Base-by-base conservation (phyloP, 2,888 invertebrate genomes). In the Ypsolopha scabrella region DNA sequence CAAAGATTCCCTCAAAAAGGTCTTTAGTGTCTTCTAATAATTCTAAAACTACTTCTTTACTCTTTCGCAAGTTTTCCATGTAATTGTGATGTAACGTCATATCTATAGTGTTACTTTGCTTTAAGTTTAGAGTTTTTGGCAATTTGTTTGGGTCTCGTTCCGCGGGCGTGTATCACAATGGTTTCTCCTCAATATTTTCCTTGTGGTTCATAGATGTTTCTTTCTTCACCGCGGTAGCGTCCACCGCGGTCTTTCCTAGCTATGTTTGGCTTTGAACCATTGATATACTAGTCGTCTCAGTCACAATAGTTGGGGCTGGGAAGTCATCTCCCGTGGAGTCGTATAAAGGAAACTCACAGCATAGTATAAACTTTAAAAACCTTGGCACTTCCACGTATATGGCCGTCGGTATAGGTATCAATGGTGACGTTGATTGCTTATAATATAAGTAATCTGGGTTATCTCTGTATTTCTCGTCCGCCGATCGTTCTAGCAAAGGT, bases 261-360 rank as follows among this genome's bases (percentile, higher is more conserved):
- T 92, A 92, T 90, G 92, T 90, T 64, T 89, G 89, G 60, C 91
- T 90, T 63, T 90, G 91, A 9, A 90, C 91, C 80, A 91, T 87
- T 6, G 91, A 91, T 57, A 90, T 90, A 65, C 91, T 91, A 51
- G 91, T 91, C 53, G 92, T 91, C 73, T 92, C 92, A 54, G 91
- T 91, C 55, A 91, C 88, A 57, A 90, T 89, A 0, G 89, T 86
- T 0, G 89, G 85, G 7, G 89, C 90, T 3, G 82, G 80, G 62
- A 90, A 91, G 37, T 88, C 91, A 33, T 92, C 91, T 62, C 91
- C 78, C 6, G 91, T 92, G 6, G 88, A 89, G 70, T 96, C 92
- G 71, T 97, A 97, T 53, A 96, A 88, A 0, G 96, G 96, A 65
- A 92, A 95, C 73, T 97, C 97, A 68, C 95, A 96, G 75, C 96